Evolutionary conservation across 2,888 invertebrate genomes (phyloP), one percentile per base, ranked within the genome.

Genomic region (Nomada hirtipes): DNA sequence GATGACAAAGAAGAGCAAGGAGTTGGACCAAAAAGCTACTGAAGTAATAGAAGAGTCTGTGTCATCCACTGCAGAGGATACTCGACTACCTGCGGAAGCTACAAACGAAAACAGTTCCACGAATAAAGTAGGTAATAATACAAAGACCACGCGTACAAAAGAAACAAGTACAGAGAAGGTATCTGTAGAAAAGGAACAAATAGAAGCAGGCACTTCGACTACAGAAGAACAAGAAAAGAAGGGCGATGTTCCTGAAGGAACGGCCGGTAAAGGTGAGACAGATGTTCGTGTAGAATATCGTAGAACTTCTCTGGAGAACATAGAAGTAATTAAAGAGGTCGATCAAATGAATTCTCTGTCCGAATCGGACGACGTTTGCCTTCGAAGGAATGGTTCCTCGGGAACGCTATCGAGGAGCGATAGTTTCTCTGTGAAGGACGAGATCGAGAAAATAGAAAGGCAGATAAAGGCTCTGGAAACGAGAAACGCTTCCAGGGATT

Each of bases 301-400:
- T 4, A 83, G 78, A 84, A 94, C 94, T 79, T 95, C 94, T 20
- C 94, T 94, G 84, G 95, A 95, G 83, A 95, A 95, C 82, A 90
- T 94, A 79, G 95, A 95, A 92, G 95, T 95, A 64, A 94, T 94
- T 83, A 94, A 92, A 90, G 94, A 94, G 11, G 47, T 85, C 2
- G 78, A 82, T 11, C 20, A 76, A 64, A 29, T 68, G 2, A 75
- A 72, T 61, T 71, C 69, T n/a, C 18, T 18, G 1, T 67, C 60
- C 10, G 95, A 95, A 85, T 93, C 94, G 13, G 95, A 95, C 80
- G 95, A 95, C 4, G 94, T 79, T 4, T 71, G 69, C 36, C 55
- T 77, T 10, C 68, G 82, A 42, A 76, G 82, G n/a, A 88, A 87
- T 63, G 79, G 72, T 44, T 90, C 90, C 0, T 83, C 85, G 9